Evolutionary conservation across 2,888 invertebrate genomes (phyloP).

Genomic region (Trachelus tabidus): DNA sequence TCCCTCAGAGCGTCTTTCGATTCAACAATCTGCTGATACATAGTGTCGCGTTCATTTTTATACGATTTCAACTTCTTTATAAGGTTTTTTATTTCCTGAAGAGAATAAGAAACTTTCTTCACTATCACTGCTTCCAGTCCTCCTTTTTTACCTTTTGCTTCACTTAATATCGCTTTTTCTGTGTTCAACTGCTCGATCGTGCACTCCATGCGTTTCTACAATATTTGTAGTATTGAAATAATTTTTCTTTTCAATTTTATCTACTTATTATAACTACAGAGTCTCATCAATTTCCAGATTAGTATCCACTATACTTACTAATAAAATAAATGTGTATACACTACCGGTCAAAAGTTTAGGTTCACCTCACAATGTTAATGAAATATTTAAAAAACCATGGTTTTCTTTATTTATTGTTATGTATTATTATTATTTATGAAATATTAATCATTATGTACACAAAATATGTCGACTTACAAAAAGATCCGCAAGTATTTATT

Average conservation of each 20-base stretch:
- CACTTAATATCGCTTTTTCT: conserved; percentile 10
- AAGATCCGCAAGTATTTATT: too few species aligned
- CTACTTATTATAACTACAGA: not conserved
- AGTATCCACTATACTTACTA: not conserved
- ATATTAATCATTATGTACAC: too few species aligned
- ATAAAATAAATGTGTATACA: not conserved
- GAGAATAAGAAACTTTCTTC: conserved; percentile 8
- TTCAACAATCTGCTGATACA: conserved; percentile 26
- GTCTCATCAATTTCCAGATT: not conserved
- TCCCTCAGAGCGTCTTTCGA: conserved; percentile 30
- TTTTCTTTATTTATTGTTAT: too few species aligned
- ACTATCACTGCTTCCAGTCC: conserved; percentile 14
- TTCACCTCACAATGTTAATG: too few species aligned
- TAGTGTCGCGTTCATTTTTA: conserved; percentile 32
- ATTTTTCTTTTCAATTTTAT: not conserved
- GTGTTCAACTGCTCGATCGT: conserved; percentile 14
- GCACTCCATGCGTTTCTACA: conserved; percentile 11
- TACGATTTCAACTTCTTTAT: conserved; percentile 35
- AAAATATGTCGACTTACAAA: too few species aligned
- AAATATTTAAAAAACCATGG: too few species aligned
- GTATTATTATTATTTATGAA: too few species aligned
- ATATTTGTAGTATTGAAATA: not conserved
- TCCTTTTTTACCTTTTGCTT: conserved; percentile 5
- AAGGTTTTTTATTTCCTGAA: conserved; percentile 34
- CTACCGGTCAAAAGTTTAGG: too few species aligned